Evolutionary conservation across 1,140 invertebrate species (phyloP), one percentile per base, ranked within the genome.

Genomic region (Caerostris extrusa): DNA sequence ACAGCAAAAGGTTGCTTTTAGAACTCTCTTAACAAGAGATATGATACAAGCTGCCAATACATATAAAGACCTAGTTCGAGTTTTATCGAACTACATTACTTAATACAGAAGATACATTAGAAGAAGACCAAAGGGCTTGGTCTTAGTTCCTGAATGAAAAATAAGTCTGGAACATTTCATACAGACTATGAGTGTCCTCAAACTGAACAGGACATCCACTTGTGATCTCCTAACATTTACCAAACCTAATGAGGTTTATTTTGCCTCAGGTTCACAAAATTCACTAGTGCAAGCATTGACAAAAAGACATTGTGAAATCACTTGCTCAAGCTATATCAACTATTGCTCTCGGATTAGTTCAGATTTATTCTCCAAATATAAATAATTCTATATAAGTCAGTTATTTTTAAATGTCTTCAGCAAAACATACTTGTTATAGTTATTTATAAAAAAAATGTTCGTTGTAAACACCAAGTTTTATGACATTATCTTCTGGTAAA

Each of bases 61-160:
- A 69, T 55, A 56, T 64, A 12, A 77, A 50, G 71, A 81, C 89
- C 17, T 19, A 82, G 92, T 93, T 93, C 92, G 92, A 93, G 92
- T 93, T 93, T 93, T 93, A 93, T 93, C 92, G 92, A 93, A 88
- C 92, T 93, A 67, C n/a, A 64, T 92, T 89, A 89, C 69, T 93
- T 93, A 93, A 93, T 55, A 34, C n/a, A 88, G 67, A 34, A 87
- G 57, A 57, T 81, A 8, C 55, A 53, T 34, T 89, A 64, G 50
- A 89, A 53, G 55, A 93, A 64, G 83, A 89, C 92, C 69, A 71
- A 71, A 77, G 14, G 55, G 89, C 8, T 88, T 88, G 90, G 90
- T 92, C 83, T 87, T 55, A 81, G 92, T 93, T 93, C 92, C 92
- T 93, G 67, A 93, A 12, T 58, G 55, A 85, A 58, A 57, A 60